Percentiles rank a stretch among this genome's conserved stretches.
phyloP scores from a whole-genome alignment of 2,888 invertebrate genomes.

The Escarpia spicata region DNA sequence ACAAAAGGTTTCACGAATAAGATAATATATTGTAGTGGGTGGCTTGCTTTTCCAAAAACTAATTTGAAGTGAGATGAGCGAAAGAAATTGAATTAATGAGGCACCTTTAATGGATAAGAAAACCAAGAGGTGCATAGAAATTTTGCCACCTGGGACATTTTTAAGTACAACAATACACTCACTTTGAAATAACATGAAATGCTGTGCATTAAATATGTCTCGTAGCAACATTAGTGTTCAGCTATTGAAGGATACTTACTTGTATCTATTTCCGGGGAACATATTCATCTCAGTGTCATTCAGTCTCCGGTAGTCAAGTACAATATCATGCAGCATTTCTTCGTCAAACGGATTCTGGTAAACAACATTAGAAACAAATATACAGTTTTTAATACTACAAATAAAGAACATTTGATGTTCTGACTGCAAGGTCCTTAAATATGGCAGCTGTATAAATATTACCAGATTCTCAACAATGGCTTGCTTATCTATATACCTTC shows the following conservation, averaged over 20 bases:
- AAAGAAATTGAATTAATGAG: too few species aligned
- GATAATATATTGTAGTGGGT: too few species aligned
- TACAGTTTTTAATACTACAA: neutral
- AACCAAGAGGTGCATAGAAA: too few species aligned
- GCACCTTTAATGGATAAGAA: too few species aligned
- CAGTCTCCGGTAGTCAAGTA: slow-evolving; percentile 28
- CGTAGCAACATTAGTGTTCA: neutral
- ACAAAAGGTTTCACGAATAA: too few species aligned
- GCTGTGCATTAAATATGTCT: neutral
- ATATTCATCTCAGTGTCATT: slow-evolving; percentile 28
- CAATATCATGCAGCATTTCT: slow-evolving; percentile 24
- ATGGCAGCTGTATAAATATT: neutral
- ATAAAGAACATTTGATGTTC: neutral
- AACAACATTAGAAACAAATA: slow-evolving; percentile 19
- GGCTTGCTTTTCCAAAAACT: too few species aligned
- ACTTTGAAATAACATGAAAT: neutral
- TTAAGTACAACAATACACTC: too few species aligned
- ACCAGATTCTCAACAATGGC: too few species aligned
- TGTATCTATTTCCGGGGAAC: slow-evolving; percentile 35
- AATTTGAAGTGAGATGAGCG: too few species aligned
- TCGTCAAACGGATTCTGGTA: slow-evolving; percentile 32
- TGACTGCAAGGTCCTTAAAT: neutral
- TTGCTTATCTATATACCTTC: too few species aligned
- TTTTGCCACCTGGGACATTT: too few species aligned
- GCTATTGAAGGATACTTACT: slow-evolving; percentile 22